A percentile compares a stretch with the other conserved stretches of the same genome.
Conservation (phyloP, 2,113 vertebrate species). For the Podilymbus podiceps region DNA sequence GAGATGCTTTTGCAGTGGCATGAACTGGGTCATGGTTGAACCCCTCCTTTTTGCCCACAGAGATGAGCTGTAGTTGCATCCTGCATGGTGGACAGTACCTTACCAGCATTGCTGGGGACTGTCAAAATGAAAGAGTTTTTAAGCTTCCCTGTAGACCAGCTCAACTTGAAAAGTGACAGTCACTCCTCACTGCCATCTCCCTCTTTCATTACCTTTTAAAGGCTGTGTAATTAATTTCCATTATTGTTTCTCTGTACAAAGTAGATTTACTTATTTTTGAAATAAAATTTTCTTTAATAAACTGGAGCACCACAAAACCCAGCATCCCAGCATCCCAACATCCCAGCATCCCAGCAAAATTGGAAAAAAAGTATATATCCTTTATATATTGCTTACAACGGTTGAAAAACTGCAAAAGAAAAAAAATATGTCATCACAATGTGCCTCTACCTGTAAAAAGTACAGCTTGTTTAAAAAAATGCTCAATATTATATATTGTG, state of each 20-base stretch:
- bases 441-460: background rate
- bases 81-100: background rate
- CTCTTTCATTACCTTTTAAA: background rate
- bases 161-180: background rate
- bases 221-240: background rate
- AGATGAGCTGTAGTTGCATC: background rate
- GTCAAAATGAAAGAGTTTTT: background rate
- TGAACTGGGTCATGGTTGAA: background rate
- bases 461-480: background rate
- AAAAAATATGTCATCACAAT: fast-evolving
- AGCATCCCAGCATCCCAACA: background rate
- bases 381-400: background rate
- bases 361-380: background rate
- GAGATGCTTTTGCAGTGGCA: background rate
- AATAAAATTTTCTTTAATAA: background rate
- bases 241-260: too few species aligned
- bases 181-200: background rate
- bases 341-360: background rate
- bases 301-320: background rate
- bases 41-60: background rate
- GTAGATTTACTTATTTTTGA: background rate
- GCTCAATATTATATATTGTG: background rate
- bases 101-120: background rate
- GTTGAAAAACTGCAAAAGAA: background rate
- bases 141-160: background rate